Evolutionary conservation across 2,888 invertebrate species (phyloP).

Genomic region (Cheilosia soror): DNA sequence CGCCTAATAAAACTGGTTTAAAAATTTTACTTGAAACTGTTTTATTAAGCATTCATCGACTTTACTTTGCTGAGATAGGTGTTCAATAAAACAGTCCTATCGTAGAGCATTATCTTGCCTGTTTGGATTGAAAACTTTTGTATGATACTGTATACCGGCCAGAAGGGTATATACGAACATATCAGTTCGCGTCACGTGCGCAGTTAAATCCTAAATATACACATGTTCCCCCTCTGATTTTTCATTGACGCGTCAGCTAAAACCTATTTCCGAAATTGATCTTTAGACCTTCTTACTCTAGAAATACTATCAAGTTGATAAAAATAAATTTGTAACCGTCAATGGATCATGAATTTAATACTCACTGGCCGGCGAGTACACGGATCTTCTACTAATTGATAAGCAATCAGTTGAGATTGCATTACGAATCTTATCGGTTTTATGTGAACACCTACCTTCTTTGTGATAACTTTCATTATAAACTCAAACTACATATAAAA

Average conservation of each 20-base stretch:
- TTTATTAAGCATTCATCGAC: no score
- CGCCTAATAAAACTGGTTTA: no score
- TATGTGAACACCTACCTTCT: neutral
- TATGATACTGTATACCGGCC: no score
- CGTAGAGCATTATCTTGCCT: no score
- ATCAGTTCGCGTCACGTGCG: no score
- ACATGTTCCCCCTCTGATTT: no score
- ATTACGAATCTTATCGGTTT: constrained; percentile 22
- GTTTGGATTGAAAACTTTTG: no score
- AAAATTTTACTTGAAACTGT: no score
- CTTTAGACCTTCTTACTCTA: constrained; percentile 10
- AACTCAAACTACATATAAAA: neutral
- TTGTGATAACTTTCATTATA: neutral
- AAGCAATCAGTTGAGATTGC: neutral
- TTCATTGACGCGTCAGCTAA: neutral
- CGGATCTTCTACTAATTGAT: neutral
- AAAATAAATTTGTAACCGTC: neutral
- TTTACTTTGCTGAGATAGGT: no score
- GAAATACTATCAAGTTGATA: constrained; percentile 4
- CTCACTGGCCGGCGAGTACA: constrained; percentile 1
- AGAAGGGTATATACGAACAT: no score
- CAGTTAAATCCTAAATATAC: no score
- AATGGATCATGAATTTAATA: constrained; percentile 20
- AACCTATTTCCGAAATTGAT: neutral
- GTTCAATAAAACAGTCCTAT: no score